Percentiles rank a stretch among this genome's conserved stretches.
Evolutionary conservation across 2,797 vertebrate genomes (phyloP).

Genomic region (Epinephelus malabaricus): DNA sequence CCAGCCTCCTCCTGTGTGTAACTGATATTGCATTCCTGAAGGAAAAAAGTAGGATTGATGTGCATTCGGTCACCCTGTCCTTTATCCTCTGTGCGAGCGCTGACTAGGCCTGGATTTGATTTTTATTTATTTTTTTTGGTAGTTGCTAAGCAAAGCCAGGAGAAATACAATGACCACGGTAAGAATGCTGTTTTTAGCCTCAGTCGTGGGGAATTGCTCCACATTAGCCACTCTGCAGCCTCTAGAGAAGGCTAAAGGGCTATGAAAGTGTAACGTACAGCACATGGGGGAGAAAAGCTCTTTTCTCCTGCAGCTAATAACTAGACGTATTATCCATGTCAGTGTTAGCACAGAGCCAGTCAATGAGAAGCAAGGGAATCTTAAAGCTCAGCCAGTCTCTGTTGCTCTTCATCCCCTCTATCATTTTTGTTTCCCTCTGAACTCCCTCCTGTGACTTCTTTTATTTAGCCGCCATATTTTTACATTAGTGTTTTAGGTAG

Average conservation of each 20-base stretch:
- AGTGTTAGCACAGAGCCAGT: conserved; percentile 15
- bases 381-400: conserved; percentile 29
- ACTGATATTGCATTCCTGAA: conserved; percentile 39
- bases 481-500: conserved; percentile 11
- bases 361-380: conserved; percentile 51
- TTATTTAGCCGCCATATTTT: conserved; percentile 14
- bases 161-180: conserved; percentile 58
- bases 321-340: conserved; percentile 49
- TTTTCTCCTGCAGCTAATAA: conserved; percentile 39
- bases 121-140: conserved; percentile 17
- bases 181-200: conserved; percentile 73
- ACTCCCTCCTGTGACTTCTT: conserved; percentile 36
- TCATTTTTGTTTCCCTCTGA: conserved; percentile 16
- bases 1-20: conserved; percentile 16
- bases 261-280: conserved; percentile 41
- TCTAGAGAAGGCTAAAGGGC: conserved; percentile 40
- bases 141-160: conserved; percentile 70
- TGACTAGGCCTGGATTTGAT: conserved; percentile 49
- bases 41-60: conserved; percentile 38
- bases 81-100: conserved; percentile 41
- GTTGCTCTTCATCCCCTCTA: conserved; percentile 1
- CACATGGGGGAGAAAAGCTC: conserved; percentile 32
- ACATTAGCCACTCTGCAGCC: conserved; percentile 57
- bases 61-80: conserved; percentile 45
- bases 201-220: conserved; percentile 50